Evolutionary conservation across 1,140 invertebrate species (phyloP).

Genomic region (Adoxophyes honmai): DNA sequence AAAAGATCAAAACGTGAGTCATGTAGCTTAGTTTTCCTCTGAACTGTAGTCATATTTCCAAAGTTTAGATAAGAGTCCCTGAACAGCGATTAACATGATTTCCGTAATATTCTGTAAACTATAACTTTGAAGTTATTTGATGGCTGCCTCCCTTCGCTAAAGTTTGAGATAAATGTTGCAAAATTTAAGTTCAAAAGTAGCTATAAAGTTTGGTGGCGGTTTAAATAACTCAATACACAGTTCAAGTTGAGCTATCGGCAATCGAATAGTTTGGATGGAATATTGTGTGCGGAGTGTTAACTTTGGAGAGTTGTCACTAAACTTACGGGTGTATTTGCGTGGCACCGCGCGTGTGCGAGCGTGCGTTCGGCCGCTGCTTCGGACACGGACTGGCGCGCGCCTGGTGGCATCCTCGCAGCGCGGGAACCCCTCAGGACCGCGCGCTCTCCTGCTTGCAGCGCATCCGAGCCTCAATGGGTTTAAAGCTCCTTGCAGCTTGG

Average conservation of each 20-base stretch:
- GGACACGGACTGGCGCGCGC: slow-evolving; percentile 22
- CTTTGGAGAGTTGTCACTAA: slow-evolving; percentile 23
- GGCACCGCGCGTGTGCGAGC: slow-evolving; percentile 17
- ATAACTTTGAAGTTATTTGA: too few species aligned
- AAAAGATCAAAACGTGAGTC: too few species aligned
- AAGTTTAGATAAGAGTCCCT: too few species aligned
- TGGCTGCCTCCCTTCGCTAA: too few species aligned
- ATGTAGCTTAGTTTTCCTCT: too few species aligned
- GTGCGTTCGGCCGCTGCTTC: slow-evolving; percentile 29
- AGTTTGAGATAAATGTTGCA: not conserved
- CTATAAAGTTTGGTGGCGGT: slow-evolving; percentile 33
- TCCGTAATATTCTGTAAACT: too few species aligned
- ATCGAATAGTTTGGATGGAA: not conserved
- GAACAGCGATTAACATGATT: too few species aligned
- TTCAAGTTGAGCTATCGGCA: slow-evolving; percentile 20
- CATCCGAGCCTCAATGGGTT: too few species aligned
- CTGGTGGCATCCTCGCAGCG: not conserved
- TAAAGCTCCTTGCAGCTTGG: too few species aligned
- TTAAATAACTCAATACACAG: slow-evolving; percentile 20
- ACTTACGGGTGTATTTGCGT: slow-evolving; percentile 30
- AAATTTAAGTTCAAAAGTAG: slow-evolving; percentile 49
- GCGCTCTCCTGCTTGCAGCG: too few species aligned
- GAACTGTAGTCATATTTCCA: too few species aligned
- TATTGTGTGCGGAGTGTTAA: slow-evolving; percentile 28
- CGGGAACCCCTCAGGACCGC: too few species aligned